Evolutionary conservation across 2,888 invertebrate genomes (phyloP).

Genomic region (Heliconius ismenius): DNA sequence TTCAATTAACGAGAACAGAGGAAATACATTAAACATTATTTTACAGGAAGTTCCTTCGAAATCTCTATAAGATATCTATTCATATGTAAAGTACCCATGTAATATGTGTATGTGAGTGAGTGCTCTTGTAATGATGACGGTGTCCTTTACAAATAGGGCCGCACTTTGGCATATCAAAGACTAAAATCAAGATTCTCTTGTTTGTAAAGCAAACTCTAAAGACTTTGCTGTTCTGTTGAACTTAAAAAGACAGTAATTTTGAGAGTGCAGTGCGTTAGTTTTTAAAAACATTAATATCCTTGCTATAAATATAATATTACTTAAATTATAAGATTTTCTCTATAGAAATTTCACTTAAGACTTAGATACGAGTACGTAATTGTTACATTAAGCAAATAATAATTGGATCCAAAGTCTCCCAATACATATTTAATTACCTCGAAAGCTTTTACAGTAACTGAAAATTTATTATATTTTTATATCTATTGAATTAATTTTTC

Average conservation of each 20-base stretch:
- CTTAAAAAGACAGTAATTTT: constrained; percentile 22
- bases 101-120: constrained; percentile 2
- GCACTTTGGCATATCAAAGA: constrained; percentile 21
- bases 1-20: background rate
- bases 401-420: constrained; percentile 15
- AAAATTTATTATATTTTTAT: background rate
- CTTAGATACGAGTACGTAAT: background rate
- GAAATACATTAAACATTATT: background rate
- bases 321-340: background rate
- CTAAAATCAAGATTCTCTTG: constrained; percentile 25
- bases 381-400: background rate
- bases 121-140: constrained; percentile 17
- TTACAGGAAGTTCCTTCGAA: background rate
- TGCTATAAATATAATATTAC: background rate
- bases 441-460: background rate
- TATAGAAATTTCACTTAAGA: background rate
- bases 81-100: background rate
- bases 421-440: constrained; percentile 9
- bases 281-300: background rate
- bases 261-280: constrained; percentile 20
- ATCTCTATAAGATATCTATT: background rate
- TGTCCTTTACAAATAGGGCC: constrained; percentile 25
- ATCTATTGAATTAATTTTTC: background rate
- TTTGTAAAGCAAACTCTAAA: constrained; percentile 23
- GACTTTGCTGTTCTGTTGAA: constrained; percentile 22